Percentiles rank a stretch among this genome's conserved stretches.
phyloP scores from a whole-genome alignment of 1,140 invertebrate species.

The Solenopsis invicta region DNA sequence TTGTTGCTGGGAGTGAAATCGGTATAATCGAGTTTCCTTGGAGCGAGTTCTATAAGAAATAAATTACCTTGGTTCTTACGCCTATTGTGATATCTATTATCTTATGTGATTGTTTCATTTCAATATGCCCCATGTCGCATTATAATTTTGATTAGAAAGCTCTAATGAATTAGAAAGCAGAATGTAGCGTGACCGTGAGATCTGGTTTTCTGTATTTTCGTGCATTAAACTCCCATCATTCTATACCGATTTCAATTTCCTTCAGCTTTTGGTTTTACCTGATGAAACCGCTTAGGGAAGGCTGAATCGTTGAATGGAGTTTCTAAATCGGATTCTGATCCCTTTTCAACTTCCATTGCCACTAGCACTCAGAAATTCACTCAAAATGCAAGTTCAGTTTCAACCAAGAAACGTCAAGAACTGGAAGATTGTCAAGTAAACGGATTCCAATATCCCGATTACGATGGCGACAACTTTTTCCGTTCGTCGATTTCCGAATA shows the following conservation, averaged over 20 bases:
- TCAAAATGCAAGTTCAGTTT: not conserved
- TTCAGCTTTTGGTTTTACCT: slow-evolving; percentile 5
- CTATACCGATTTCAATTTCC: not conserved
- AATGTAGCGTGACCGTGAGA: not conserved
- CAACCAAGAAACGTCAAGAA: not conserved
- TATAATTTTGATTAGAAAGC: not conserved
- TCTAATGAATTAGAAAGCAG: slow-evolving; percentile 35
- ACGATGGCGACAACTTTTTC: not conserved
- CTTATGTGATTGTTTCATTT: not conserved
- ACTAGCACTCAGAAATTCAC: not conserved
- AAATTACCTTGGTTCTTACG: not conserved
- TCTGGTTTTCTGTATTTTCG: not conserved
- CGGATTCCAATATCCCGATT: not conserved
- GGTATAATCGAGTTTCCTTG: not conserved
- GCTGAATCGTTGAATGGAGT: not conserved
- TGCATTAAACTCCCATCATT: not conserved
- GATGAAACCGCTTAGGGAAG: not conserved
- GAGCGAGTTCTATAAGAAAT: not conserved
- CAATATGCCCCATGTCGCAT: slow-evolving; percentile 10
- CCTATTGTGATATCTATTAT: not conserved
- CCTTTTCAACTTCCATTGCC: not conserved
- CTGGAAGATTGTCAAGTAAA: not conserved
- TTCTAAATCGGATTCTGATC: not conserved
- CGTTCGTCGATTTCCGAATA: not conserved
- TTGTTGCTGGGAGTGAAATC: not conserved